Conservation (phyloP, 2,797 vertebrate species). For the Petrocephalus schoutedeni region DNA sequence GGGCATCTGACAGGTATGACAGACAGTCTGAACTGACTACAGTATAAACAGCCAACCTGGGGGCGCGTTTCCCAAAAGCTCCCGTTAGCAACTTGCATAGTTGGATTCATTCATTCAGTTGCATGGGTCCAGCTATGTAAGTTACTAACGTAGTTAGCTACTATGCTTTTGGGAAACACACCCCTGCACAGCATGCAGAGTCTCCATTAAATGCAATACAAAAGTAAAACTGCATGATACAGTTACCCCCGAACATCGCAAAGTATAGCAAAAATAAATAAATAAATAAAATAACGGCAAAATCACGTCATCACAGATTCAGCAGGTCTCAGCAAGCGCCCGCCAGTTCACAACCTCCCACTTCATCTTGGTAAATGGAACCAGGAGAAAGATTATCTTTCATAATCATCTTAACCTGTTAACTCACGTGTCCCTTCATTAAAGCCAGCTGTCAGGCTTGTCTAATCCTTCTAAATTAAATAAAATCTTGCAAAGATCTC, state of each 20-base stretch:
- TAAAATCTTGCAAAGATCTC: slow-evolving; percentile 55
- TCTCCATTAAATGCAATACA: neutral
- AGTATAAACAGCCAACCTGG: neutral
- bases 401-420: slow-evolving; percentile 48
- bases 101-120: too few relatives aligned
- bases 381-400: slow-evolving; percentile 45
- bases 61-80: too few relatives aligned
- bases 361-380: slow-evolving; percentile 38
- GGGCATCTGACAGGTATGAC: neutral
- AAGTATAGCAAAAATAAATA: neutral
- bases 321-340: slow-evolving; percentile 37
- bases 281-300: neutral
- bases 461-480: slow-evolving; percentile 59
- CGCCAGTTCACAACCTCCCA: slow-evolving; percentile 55
- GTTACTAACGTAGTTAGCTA: too few relatives aligned
- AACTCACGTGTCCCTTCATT: slow-evolving; percentile 25
- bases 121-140: too few relatives aligned
- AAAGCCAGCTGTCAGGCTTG: slow-evolving; percentile 40
- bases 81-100: too few relatives aligned
- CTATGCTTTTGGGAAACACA: too few relatives aligned
- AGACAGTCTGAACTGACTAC: neutral
- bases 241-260: neutral
- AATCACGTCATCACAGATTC: neutral
- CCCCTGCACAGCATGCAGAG: neutral
- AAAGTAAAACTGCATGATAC: neutral